A percentile compares a stretch with the other conserved stretches of the same genome.
phyloP scores from a whole-genome alignment of 2,888 invertebrate species.

The Cryptocheilus praepositus region DNA sequence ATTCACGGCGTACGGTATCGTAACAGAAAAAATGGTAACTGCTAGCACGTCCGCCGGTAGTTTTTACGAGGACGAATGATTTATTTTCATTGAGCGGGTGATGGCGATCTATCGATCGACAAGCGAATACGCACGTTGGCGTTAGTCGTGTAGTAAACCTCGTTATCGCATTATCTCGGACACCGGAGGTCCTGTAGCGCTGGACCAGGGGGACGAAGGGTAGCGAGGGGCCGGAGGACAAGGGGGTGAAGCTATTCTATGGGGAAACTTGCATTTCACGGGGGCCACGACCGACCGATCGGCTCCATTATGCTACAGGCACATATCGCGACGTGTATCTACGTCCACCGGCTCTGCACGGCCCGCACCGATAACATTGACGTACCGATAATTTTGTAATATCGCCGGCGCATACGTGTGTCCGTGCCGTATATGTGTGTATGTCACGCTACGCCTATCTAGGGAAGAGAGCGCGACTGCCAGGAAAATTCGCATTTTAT shows the following conservation, averaged over 20 bases:
- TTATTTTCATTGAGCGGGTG: slow-evolving; percentile 35
- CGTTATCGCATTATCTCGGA: slow-evolving; percentile 67
- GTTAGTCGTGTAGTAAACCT: slow-evolving; percentile 57
- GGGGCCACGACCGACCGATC: slow-evolving; percentile 54
- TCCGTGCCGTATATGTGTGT: background rate
- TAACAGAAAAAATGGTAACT: no score
- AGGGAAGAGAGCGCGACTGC: no score
- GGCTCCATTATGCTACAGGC: slow-evolving; percentile 52
- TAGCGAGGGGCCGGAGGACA: background rate
- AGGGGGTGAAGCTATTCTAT: slow-evolving; percentile 51
- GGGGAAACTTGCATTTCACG: slow-evolving; percentile 62
- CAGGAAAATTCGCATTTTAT: no score
- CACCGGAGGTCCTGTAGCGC: slow-evolving; percentile 47
- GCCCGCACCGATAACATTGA: slow-evolving; percentile 68
- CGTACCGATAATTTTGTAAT: slow-evolving; percentile 68
- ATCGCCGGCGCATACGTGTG: slow-evolving; percentile 40
- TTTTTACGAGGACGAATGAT: slow-evolving; percentile 41
- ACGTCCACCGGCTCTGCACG: slow-evolving; percentile 55
- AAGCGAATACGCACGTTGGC: slow-evolving; percentile 45
- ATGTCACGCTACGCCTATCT: background rate
- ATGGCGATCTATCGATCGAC: slow-evolving; percentile 40
- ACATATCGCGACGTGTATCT: slow-evolving; percentile 65
- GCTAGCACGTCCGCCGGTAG: background rate
- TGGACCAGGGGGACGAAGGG: slow-evolving; percentile 42
- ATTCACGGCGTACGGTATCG: no score